Conservation (phyloP, 2,797 vertebrate species). For the Yasuhikotakia modesta region DNA sequence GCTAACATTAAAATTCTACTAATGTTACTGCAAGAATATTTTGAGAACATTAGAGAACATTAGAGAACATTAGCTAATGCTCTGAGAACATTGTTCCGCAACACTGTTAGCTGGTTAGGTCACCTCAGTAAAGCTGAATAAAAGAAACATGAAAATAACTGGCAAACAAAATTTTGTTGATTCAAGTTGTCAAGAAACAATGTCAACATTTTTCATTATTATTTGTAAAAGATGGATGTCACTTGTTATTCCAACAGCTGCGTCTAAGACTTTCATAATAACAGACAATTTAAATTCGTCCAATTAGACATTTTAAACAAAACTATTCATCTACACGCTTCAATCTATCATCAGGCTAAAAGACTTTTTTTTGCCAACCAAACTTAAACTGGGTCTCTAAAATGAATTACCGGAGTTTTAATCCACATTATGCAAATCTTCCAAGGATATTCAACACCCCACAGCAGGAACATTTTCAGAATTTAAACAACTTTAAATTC, state of each 20-base stretch:
- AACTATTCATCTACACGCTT: background rate
- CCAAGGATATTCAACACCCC: constrained; percentile 68
- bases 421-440: constrained; percentile 40
- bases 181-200: background rate
- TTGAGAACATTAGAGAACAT: too few relatives aligned
- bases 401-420: constrained; percentile 28
- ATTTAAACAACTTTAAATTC: constrained; percentile 73
- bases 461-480: constrained; percentile 75
- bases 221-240: background rate
- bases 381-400: constrained; percentile 6
- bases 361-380: constrained; percentile 7
- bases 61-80: too few relatives aligned
- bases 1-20: too few relatives aligned
- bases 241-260: constrained; percentile 9
- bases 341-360: constrained; percentile 10
- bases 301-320: constrained; percentile 11
- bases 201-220: background rate
- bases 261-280: constrained; percentile 6
- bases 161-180: background rate
- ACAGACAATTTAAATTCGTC: background rate
- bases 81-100: too few relatives aligned
- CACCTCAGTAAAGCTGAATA: background rate
- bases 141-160: too few relatives aligned
- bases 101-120: too few relatives aligned
- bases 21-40: too few relatives aligned